A percentile compares a stretch with the other conserved stretches of the same genome.
phyloP scores from a whole-genome alignment of 2,797 vertebrate genomes.

The Phalanger gymnotis region DNA sequence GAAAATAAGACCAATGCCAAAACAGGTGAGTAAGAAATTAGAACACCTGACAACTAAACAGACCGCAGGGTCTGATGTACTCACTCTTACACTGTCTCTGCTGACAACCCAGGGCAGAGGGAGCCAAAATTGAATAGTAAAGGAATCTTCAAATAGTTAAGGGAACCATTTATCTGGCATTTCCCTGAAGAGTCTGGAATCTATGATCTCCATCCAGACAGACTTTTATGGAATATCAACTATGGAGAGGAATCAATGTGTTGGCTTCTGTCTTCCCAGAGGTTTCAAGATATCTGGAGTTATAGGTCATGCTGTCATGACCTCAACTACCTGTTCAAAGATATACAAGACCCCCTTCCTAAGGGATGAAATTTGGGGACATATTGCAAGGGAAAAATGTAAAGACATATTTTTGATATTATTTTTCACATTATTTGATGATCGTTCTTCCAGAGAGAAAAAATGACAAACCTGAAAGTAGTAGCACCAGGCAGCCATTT shows the following conservation, averaged over 20 bases:
- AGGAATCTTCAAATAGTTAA: background rate
- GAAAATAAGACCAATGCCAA: background rate
- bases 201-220: background rate
- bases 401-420: background rate
- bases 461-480: background rate
- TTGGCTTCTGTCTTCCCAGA: background rate
- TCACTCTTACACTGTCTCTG: background rate
- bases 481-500: background rate
- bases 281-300: background rate
- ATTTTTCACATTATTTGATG: background rate
- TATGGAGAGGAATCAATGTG: background rate
- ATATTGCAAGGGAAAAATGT: background rate
- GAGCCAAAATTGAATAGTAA: background rate
- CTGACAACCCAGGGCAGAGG: background rate
- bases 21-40: conserved; percentile 13
- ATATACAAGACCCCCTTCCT: too few species aligned
- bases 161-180: background rate
- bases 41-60: background rate
- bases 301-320: background rate
- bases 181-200: background rate
- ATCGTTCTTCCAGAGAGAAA: background rate
- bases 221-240: background rate
- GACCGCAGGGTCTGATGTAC: background rate
- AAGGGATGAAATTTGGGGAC: background rate
- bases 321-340: background rate